phyloP scores from a whole-genome alignment of 2,113 vertebrate genomes.

The Aldabrachelys gigantea region DNA sequence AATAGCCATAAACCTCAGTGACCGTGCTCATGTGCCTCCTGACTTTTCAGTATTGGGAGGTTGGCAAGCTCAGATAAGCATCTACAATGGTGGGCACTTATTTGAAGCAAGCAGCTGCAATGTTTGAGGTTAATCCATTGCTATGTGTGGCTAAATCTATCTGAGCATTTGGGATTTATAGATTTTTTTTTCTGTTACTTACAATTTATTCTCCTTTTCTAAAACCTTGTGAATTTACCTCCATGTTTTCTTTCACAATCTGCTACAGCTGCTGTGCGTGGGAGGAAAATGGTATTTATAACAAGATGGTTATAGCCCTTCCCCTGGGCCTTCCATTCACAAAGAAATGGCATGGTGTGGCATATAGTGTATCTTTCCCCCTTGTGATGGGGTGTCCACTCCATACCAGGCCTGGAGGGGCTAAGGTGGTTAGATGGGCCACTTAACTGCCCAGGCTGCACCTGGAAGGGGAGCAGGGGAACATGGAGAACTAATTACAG shows the following conservation, averaged over 20 bases:
- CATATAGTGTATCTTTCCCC: rapidly evolving
- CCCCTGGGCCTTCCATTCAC: neutral
- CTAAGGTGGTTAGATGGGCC: neutral
- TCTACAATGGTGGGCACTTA: neutral
- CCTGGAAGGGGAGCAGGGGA: neutral
- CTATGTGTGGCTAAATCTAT: neutral
- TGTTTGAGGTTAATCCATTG: neutral
- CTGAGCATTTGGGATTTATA: neutral
- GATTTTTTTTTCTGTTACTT: neutral
- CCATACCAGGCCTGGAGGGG: neutral
- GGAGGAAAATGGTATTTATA: neutral
- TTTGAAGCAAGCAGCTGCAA: neutral
- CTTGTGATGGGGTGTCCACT: no score
- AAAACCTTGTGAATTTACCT: neutral
- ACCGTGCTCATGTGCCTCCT: neutral
- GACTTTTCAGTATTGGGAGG: rapidly evolving
- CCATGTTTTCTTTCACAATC: neutral
- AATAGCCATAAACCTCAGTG: neutral
- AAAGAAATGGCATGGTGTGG: neutral
- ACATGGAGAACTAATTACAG: neutral
- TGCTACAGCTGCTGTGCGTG: neutral
- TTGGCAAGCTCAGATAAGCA: neutral
- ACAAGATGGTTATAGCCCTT: neutral
- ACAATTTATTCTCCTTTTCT: neutral
- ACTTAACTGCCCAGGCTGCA: neutral